These are phyloP conservation scores for Habropoda laboriosa DNA, from an alignment of 1,140 invertebrate genomes.

Conservation along the genomic window DNA sequence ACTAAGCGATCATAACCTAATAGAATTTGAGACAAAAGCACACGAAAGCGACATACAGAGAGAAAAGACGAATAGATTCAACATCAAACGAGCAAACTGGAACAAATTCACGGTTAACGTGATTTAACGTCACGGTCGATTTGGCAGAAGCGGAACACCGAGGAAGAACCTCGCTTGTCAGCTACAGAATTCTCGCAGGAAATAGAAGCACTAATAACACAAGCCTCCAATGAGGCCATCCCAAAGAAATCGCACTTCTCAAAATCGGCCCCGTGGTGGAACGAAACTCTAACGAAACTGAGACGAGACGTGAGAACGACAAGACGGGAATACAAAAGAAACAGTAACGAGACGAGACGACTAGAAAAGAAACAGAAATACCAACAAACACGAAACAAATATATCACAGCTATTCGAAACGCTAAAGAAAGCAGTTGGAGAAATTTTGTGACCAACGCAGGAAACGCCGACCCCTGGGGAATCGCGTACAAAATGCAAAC, in stretches of 20 bases:
- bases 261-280: slow-evolving; percentile 52
- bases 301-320: background rate
- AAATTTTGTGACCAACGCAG: background rate
- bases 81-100: slow-evolving; percentile 49
- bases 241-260: background rate
- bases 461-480: background rate
- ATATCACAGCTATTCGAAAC: background rate
- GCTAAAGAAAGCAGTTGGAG: background rate
- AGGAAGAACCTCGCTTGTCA: too few species aligned
- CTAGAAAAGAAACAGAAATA: background rate
- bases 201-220: background rate
- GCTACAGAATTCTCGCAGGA: background rate
- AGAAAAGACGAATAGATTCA: background rate
- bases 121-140: too few species aligned
- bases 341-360: background rate
- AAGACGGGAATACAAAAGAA: background rate
- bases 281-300: background rate
- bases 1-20: background rate
- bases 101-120: too few species aligned
- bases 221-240: slow-evolving; percentile 1
- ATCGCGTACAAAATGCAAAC: background rate
- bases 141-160: background rate
- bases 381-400: background rate
- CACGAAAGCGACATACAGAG: background rate
- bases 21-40: background rate